phyloP scores from a whole-genome alignment of 2,797 vertebrate genomes.

The Acipenser oxyrinchus region DNA sequence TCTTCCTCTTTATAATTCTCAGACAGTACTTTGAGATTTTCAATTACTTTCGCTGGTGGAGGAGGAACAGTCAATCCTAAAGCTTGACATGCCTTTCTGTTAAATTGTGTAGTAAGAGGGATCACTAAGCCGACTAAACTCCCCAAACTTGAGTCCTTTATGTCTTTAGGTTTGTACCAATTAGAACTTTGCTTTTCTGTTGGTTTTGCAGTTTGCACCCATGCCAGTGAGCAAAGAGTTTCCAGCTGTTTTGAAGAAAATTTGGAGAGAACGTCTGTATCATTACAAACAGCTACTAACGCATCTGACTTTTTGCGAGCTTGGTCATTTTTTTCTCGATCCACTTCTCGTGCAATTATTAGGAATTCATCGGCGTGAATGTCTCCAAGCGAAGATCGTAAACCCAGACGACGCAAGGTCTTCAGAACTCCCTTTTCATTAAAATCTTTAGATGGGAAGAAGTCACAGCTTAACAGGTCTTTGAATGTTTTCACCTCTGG shows the following conservation, averaged over 20 bases:
- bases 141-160: conserved; percentile 26
- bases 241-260: conserved; percentile 15
- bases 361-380: conserved; percentile 33
- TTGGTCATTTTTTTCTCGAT: not conserved
- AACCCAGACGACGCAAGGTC: conserved; percentile 31
- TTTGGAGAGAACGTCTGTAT: conserved; percentile 17
- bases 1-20: rapidly evolving
- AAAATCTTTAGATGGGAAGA: conserved; percentile 29
- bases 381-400: conserved; percentile 22
- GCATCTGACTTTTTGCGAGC: conserved; percentile 25
- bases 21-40: conserved; percentile 29
- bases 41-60: conserved; percentile 29
- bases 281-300: conserved; percentile 38
- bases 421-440: conserved; percentile 7
- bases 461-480: conserved; percentile 31
- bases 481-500: conserved; percentile 28
- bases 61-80: conserved; percentile 33
- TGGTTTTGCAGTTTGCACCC: conserved; percentile 25
- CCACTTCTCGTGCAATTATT: conserved; percentile 28
- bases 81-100: conserved; percentile 21
- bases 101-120: conserved; percentile 32
- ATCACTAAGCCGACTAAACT: conserved; percentile 34
- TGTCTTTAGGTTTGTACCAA: conserved; percentile 14
- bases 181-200: not conserved
- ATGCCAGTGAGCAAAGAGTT: conserved; percentile 25